Evolutionary conservation across 2,888 invertebrate genomes (phyloP).

Genomic region (Parnassius smintheus): DNA sequence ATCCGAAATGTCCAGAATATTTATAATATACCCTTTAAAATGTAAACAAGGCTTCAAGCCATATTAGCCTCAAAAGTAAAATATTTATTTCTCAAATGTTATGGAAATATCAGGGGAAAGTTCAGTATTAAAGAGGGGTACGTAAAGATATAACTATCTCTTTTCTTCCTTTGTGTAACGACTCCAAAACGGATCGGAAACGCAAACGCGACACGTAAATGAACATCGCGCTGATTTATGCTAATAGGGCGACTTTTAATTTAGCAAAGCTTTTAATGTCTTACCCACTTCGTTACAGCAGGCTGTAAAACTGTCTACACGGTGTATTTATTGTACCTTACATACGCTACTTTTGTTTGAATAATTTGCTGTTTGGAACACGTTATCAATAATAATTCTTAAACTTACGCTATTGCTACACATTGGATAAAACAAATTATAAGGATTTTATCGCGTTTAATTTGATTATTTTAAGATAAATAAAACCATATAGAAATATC

Average conservation of each 20-base stretch:
- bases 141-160: slow-evolving; percentile 3
- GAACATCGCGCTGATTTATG: slow-evolving; percentile 18
- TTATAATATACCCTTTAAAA: too few relatives aligned
- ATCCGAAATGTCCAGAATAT: too few relatives aligned
- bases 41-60: too few relatives aligned
- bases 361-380: slow-evolving; percentile 16
- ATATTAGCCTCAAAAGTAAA: too few relatives aligned
- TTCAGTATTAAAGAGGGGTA: too few relatives aligned
- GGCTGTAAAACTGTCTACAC: slow-evolving; percentile 20
- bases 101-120: too few relatives aligned
- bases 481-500: too few relatives aligned
- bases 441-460: too few relatives aligned
- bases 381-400: background rate
- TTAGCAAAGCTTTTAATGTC: slow-evolving; percentile 27
- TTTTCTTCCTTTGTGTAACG: background rate
- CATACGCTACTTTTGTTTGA: slow-evolving; percentile 15
- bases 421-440: too few relatives aligned
- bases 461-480: too few relatives aligned
- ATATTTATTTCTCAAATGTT: too few relatives aligned
- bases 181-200: slow-evolving; percentile 12
- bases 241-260: slow-evolving; percentile 25
- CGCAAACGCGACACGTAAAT: slow-evolving; percentile 12
- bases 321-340: slow-evolving; percentile 17
- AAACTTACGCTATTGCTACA: too few relatives aligned
- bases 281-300: slow-evolving; percentile 22